These are phyloP conservation scores for Machaerirhynchus nigripectus DNA, from an alignment of 2,113 vertebrate genomes.

Conservation along the genomic window DNA sequence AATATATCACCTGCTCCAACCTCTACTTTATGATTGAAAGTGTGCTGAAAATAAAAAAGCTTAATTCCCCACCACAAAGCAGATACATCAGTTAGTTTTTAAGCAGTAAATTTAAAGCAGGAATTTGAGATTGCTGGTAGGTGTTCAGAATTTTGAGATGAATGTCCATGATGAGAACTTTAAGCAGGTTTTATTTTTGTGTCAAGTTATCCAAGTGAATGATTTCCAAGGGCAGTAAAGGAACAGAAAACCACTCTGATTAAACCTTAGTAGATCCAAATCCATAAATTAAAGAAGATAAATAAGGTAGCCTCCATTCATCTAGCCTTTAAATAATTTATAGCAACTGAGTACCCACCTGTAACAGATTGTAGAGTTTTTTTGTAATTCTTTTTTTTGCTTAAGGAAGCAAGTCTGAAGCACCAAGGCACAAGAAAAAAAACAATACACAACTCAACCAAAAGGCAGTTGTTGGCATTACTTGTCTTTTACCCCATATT, in stretches of 20 bases:
- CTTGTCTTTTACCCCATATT: neutral
- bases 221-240: slow-evolving; percentile 11
- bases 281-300: neutral
- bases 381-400: neutral
- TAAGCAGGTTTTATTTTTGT: neutral
- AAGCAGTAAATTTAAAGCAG: neutral
- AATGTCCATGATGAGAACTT: neutral
- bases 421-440: neutral
- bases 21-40: neutral
- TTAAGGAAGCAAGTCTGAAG: neutral
- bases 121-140: neutral
- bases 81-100: neutral
- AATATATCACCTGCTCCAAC: neutral
- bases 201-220: slow-evolving; percentile 17
- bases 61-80: neutral
- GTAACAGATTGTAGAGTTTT: neutral
- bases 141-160: neutral
- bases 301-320: neutral
- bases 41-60: neutral
- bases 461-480: neutral
- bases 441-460: neutral
- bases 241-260: slow-evolving; percentile 10
- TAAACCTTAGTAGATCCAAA: neutral
- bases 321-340: neutral
- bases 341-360: neutral